Evolutionary conservation across 1,140 invertebrate species (phyloP).

Genomic region (Drosophila subobscura): DNA sequence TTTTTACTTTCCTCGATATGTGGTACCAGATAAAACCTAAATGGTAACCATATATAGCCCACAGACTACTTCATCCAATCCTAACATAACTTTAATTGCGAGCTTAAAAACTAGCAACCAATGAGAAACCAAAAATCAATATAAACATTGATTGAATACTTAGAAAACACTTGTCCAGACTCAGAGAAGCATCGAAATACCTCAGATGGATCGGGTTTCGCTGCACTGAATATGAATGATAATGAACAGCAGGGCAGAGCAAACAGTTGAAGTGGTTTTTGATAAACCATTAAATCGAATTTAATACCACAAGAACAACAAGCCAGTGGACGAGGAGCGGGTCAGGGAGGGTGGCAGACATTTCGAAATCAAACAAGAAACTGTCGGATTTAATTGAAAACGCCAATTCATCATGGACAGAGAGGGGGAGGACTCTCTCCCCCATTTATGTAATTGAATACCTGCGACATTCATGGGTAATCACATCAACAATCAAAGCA

Average conservation of each 20-base stretch:
- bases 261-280: conserved; percentile 82
- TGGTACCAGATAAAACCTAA: too few species aligned
- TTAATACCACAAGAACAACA: conserved; percentile 53
- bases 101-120: too few species aligned
- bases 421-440: background rate
- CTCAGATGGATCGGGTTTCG: conserved; percentile 44
- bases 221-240: conserved; percentile 55
- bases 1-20: too few species aligned
- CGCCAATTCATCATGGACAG: conserved; percentile 67
- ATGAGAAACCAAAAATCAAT: conserved; percentile 4
- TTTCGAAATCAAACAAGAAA: conserved; percentile 51
- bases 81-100: too few species aligned
- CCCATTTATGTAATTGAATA: conserved; percentile 63
- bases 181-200: conserved; percentile 16
- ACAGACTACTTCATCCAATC: too few species aligned
- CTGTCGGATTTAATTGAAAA: conserved; percentile 75
- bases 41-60: too few species aligned
- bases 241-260: conserved; percentile 48
- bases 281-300: conserved; percentile 81
- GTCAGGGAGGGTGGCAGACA: conserved; percentile 9
- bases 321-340: background rate
- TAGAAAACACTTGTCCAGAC: conserved; percentile 20
- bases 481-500: conserved; percentile 56
- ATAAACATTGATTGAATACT: background rate
- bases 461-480: conserved; percentile 67